These are phyloP conservation scores for Protosalanx chinensis DNA, from an alignment of 2,797 vertebrate species.

Conservation along the genomic window DNA sequence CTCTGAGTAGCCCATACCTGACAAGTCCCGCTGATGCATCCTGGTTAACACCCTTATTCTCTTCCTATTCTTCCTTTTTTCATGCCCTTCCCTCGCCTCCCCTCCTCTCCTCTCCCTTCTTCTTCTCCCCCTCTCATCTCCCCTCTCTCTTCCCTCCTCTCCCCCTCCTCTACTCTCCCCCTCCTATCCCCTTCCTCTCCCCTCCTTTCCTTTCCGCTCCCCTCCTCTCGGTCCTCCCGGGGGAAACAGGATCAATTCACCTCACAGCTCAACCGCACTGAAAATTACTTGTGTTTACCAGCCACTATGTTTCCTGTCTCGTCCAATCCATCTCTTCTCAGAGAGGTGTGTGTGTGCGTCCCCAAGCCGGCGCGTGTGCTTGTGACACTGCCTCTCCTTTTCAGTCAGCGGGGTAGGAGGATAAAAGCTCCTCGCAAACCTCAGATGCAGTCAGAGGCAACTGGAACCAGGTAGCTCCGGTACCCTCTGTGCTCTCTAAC, in stretches of 20 bases:
- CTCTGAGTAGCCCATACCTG: no score
- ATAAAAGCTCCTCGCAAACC: conserved; percentile 64
- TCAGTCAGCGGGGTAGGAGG: conserved; percentile 56
- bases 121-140: no score
- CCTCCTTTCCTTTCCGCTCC: no score
- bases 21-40: no score
- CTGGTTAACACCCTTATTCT: not conserved
- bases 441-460: conserved; percentile 32
- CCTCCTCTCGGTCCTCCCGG: not conserved
- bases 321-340: not conserved
- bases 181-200: no score
- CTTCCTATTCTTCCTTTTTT: no score
- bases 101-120: no score
- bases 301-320: not conserved
- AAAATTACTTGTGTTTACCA: not conserved
- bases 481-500: conserved; percentile 54
- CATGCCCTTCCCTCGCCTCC: no score
- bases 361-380: conserved; percentile 4
- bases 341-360: not conserved
- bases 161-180: not conserved
- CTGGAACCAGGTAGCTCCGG: conserved; percentile 22
- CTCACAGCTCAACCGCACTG: not conserved
- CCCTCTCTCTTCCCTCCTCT: no score
- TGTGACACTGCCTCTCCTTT: conserved; percentile 29
- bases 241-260: no score